Percentiles rank a stretch among this genome's conserved stretches.
These are phyloP conservation scores for Drosophila grimshawi DNA, from an alignment of 1,140 invertebrate species.

Conservation along the genomic window DNA sequence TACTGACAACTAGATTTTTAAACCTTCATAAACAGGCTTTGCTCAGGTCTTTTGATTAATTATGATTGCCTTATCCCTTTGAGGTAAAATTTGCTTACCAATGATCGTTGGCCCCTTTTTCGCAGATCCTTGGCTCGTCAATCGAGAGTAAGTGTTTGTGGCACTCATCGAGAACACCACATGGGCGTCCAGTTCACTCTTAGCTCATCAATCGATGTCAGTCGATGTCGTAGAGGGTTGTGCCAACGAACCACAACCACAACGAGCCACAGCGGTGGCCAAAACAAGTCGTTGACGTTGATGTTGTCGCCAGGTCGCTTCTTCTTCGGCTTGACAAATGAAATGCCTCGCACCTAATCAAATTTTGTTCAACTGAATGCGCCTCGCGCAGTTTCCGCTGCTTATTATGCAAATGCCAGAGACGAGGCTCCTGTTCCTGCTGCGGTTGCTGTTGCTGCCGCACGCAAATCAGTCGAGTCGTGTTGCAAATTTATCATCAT, in stretches of 20 bases:
- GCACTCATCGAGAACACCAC: conserved; percentile 47
- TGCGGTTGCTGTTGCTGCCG: conserved; percentile 24
- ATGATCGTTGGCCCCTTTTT: background rate
- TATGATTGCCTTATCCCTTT: background rate
- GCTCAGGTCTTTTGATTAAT: background rate
- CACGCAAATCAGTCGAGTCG: conserved; percentile 66
- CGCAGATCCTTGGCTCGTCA: conserved; percentile 38
- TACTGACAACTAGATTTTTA: background rate
- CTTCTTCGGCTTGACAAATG: conserved; percentile 67
- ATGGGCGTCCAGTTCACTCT: conserved; percentile 45
- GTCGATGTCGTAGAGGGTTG: conserved; percentile 43
- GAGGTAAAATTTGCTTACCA: background rate
- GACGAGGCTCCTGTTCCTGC: conserved; percentile 8
- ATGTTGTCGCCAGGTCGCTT: conserved; percentile 45
- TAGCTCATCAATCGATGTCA: conserved; percentile 51
- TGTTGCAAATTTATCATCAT: conserved; percentile 82
- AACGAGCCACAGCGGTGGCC: conserved; percentile 34
- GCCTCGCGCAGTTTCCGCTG: conserved; percentile 53
- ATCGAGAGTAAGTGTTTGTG: conserved; percentile 68
- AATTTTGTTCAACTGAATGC: conserved; percentile 79
- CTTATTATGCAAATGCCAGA: conserved; percentile 52
- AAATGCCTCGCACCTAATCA: conserved; percentile 75
- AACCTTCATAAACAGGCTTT: background rate
- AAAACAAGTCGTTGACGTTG: conserved; percentile 13
- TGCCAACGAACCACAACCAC: conserved; percentile 36